Evolutionary conservation across 2,888 invertebrate species (phyloP).

Genomic region (Sepioteuthis lessoniana): DNA sequence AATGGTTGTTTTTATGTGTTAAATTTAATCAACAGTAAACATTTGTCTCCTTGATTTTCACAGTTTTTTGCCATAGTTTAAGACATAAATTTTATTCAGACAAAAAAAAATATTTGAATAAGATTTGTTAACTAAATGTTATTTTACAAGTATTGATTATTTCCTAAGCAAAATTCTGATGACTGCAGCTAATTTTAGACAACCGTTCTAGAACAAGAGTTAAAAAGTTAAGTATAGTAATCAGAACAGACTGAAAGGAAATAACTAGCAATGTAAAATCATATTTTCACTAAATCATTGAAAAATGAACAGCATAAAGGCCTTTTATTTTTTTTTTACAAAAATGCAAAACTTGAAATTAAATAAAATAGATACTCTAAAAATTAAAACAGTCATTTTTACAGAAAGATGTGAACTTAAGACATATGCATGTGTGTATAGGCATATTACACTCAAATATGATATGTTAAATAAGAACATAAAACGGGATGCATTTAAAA

Average conservation of each 20-base stretch:
- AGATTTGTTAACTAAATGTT: not conserved
- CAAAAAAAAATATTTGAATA: not conserved
- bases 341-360: not conserved
- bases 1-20: not conserved
- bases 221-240: not conserved
- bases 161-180: not conserved
- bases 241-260: not conserved
- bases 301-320: no score
- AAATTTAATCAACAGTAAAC: not conserved
- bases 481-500: no score
- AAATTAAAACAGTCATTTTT: not conserved
- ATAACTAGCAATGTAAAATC: not conserved
- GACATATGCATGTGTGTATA: not conserved
- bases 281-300: no score
- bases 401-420: not conserved
- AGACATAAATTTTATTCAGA: not conserved
- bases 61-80: no score
- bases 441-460: not conserved
- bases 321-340: no score
- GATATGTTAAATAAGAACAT: no score
- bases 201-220: no score
- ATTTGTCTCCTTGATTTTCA: not conserved
- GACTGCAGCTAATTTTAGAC: no score
- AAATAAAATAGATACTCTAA: not conserved
- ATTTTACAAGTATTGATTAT: slow-evolving; percentile 12